Percentiles rank a stretch among this genome's conserved stretches.
Conservation (phyloP, 2,113 vertebrate genomes). For the Azemiops feae region DNA sequence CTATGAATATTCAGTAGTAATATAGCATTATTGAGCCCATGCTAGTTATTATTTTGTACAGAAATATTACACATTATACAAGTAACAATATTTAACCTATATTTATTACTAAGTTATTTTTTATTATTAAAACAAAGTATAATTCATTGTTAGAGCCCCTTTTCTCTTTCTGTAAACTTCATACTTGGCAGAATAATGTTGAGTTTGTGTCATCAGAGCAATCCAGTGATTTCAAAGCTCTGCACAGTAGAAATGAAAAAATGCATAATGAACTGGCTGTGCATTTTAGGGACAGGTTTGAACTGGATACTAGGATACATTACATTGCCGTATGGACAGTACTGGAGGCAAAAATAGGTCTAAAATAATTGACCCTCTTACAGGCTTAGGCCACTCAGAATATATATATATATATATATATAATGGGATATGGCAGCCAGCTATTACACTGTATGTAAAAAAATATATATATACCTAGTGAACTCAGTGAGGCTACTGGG, state of each 20-base stretch:
- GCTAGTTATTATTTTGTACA: not conserved
- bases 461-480: not conserved
- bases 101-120: not conserved
- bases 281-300: not conserved
- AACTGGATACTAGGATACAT: not conserved
- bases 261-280: not conserved
- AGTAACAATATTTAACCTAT: not conserved
- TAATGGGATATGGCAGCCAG: not conserved
- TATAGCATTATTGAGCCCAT: not conserved
- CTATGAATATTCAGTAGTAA: not conserved
- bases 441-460: not conserved
- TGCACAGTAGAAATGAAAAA: not conserved
- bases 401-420: no score
- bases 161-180: not conserved
- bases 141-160: not conserved
- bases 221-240: not conserved
- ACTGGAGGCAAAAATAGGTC: not conserved
- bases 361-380: no score
- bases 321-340: not conserved
- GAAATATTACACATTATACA: not conserved
- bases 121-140: not conserved
- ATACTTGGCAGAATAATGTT: not conserved
- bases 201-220: not conserved
- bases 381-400: no score
- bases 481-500: not conserved